Base-by-base conservation (phyloP, 2,113 vertebrate genomes). In the Thomomys bottae region DNA sequence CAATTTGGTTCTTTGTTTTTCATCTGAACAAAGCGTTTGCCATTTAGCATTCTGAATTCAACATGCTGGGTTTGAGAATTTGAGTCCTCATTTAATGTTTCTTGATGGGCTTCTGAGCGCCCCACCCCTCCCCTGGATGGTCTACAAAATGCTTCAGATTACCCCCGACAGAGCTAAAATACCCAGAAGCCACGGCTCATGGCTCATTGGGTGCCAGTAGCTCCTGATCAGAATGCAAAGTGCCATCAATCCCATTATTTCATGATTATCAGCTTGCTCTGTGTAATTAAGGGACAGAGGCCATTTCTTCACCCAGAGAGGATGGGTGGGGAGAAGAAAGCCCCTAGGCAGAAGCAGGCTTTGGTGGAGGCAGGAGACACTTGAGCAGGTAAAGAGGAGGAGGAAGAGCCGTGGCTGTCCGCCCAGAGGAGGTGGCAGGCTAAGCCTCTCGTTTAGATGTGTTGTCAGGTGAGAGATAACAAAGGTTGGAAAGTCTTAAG, bases 1-100 rank as follows among this genome's bases (percentile, higher is more conserved):
- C 3, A 49, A 17, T 66, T 86, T 83, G 79, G 20, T 81, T 95
- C 96, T 87, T 57, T 94, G 83, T 91, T 84, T 91, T 64, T 59
- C 49, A 17, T 2, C 87, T 38, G 77, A 71, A 66, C 49, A 42
- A 92, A 84, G 85, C 17, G 0, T 87, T 95, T 95, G 93, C 40
- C 21, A 0, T 38, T 96, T 95, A 54, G 61, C 34, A 36, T 80
- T 76, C 63, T 30, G 38, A 59, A 17, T 92, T 85, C 30, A 70
- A 20, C 45, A 18, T 70, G 4, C 23, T 49, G 38, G 23, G 45
- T n/a, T 71, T 94, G 72, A 71, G 86, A 86, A 45, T 12, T 14
- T n/a, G 61, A 4, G 66, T 5, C 4, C 8, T 75, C 4, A 0
- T 80, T 54, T 76, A 45, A 57, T 28, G 68, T 59, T 87, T 42